Conservation (phyloP, 2,888 invertebrate species). For the Mimumesa dahlbomi region DNA sequence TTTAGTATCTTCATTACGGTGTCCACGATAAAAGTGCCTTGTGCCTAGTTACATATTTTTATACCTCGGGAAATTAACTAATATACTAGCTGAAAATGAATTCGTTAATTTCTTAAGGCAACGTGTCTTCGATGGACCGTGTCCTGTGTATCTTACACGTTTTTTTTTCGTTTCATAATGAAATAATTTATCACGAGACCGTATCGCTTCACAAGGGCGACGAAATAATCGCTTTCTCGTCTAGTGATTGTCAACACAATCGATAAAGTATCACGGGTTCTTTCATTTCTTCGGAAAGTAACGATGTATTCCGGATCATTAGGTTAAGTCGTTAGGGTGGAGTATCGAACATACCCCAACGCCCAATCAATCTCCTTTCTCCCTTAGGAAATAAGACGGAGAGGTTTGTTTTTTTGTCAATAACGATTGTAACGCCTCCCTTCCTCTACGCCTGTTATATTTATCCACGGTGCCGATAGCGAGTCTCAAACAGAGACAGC, state of each 20-base stretch:
- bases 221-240: not conserved
- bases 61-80: not conserved
- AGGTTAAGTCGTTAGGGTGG: constrained; percentile 50
- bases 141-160: too few relatives aligned
- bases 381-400: constrained; percentile 58
- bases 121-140: too few relatives aligned
- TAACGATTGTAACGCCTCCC: constrained; percentile 26
- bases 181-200: not conserved
- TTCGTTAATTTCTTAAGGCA: too few relatives aligned
- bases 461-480: not conserved
- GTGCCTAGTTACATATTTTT: not conserved
- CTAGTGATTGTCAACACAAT: constrained; percentile 28
- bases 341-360: constrained; percentile 41
- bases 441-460: too few relatives aligned
- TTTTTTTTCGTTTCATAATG: not conserved
- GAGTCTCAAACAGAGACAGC: not conserved
- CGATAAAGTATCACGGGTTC: constrained; percentile 32
- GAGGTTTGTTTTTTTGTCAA: constrained; percentile 32
- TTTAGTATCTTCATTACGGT: constrained; percentile 43
- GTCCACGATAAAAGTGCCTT: not conserved
- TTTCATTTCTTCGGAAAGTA: constrained; percentile 34
- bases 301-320: constrained; percentile 54
- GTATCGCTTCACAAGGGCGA: not conserved
- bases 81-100: too few relatives aligned
- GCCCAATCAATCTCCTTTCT: constrained; percentile 49